Conservation (phyloP, 2,113 vertebrate species). For the Carassius gibelio region DNA sequence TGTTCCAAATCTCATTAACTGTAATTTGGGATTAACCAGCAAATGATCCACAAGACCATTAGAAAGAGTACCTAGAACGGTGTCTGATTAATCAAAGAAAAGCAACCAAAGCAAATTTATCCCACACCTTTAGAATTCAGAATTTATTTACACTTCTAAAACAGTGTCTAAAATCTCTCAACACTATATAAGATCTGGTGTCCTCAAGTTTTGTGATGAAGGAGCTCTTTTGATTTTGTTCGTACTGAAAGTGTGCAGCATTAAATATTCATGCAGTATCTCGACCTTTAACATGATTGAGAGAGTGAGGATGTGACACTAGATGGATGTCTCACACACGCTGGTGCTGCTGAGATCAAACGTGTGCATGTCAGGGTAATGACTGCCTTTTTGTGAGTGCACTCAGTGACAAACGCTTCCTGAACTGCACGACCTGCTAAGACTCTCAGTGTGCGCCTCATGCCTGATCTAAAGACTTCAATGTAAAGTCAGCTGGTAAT, state of each 20-base stretch:
- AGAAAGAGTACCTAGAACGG: constrained; percentile 21
- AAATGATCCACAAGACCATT: not conserved
- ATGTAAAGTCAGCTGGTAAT: not conserved
- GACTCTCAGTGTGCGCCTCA: not conserved
- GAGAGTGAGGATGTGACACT: not conserved
- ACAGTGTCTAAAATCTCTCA: too few species aligned
- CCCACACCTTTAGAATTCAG: not conserved
- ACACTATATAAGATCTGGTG: not conserved
- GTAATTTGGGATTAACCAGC: constrained; percentile 37
- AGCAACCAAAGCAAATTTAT: not conserved
- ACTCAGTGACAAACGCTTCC: not conserved
- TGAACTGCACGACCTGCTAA: not conserved
- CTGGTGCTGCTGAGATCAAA: constrained; percentile 38
- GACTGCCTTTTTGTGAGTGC: not conserved
- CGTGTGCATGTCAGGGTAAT: constrained; percentile 24
- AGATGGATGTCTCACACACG: not conserved
- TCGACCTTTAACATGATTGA: not conserved
- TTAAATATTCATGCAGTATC: constrained; percentile 29
- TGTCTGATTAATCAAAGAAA: not conserved
- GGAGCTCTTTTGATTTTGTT: not conserved
- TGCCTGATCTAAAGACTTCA: not conserved
- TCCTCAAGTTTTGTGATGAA: not conserved
- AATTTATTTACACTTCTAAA: not conserved
- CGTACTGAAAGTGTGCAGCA: not conserved
- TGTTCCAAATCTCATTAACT: constrained; percentile 29